phyloP scores from a whole-genome alignment of 2,888 invertebrate genomes.

The Ichneumon xanthorius region DNA sequence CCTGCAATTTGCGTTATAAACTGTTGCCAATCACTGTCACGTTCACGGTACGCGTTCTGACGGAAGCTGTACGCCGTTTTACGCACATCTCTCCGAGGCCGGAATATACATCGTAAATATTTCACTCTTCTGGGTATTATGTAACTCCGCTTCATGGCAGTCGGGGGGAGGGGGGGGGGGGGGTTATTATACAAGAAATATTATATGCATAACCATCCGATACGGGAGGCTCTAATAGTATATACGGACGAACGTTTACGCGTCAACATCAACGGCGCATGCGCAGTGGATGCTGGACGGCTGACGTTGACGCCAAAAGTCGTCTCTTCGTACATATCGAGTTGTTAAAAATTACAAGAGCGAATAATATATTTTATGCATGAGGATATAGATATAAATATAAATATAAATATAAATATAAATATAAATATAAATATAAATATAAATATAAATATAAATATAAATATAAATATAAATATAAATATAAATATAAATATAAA shows the following conservation, averaged over 20 bases:
- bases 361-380: too few relatives aligned
- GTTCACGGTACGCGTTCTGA: not conserved
- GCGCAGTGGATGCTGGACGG: not conserved
- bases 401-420: too few relatives aligned
- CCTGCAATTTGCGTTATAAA: not conserved
- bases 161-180: too few relatives aligned
- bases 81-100: not conserved
- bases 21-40: conserved; percentile 13
- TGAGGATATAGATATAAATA: too few relatives aligned
- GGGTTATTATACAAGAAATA: not conserved
- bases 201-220: conserved; percentile 1
- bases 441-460: too few relatives aligned
- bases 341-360: not conserved
- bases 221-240: not conserved
- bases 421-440: too few relatives aligned
- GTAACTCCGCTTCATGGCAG: too few relatives aligned
- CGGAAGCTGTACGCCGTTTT: not conserved
- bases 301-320: not conserved
- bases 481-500: too few relatives aligned
- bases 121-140: conserved; percentile 3
- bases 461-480: too few relatives aligned
- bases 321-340: not conserved
- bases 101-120: conserved; percentile 12
- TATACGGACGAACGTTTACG: not conserved
- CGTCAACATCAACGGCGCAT: not conserved